Evolutionary conservation across 2,113 vertebrate genomes (phyloP).

Genomic region (Corvus moneduloides): DNA sequence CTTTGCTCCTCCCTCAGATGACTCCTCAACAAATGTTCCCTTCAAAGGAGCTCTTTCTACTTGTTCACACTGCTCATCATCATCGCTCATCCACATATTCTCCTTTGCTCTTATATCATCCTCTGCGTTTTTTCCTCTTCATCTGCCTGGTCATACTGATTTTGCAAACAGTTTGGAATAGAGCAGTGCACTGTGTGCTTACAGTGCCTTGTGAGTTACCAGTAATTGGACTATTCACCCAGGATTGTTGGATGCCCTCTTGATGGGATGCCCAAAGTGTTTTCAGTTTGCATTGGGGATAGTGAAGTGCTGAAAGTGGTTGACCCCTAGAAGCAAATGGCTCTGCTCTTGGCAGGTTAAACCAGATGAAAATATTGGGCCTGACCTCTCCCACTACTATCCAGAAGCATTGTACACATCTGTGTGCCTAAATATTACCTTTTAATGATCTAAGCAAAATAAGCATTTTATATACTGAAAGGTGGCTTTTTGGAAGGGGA

Average conservation of each 20-base stretch:
- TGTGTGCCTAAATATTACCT: not conserved
- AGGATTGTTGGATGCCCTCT: not conserved
- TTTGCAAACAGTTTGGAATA: not conserved
- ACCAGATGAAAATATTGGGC: not conserved
- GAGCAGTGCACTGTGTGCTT: not conserved
- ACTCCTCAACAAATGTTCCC: not conserved
- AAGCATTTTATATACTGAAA: not conserved
- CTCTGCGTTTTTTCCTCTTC: not conserved
- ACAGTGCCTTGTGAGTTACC: not conserved
- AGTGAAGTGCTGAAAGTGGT: not conserved
- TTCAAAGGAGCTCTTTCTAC: not conserved
- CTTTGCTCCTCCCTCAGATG: not conserved
- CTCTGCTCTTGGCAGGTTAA: not conserved
- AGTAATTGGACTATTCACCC: not conserved
- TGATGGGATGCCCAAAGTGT: not conserved
- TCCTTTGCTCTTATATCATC: not conserved
- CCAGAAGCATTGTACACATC: not conserved
- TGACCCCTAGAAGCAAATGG: not conserved
- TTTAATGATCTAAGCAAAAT: not conserved
- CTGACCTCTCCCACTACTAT: not conserved
- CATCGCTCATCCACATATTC: not conserved
- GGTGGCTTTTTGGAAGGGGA: not conserved
- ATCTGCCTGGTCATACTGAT: not conserved
- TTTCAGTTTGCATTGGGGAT: not conserved
- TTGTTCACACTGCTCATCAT: not conserved